Evolutionary conservation across 2,888 invertebrate genomes (phyloP), one percentile per base, ranked within the genome.

Genomic region (Trachelus troglodyta): DNA sequence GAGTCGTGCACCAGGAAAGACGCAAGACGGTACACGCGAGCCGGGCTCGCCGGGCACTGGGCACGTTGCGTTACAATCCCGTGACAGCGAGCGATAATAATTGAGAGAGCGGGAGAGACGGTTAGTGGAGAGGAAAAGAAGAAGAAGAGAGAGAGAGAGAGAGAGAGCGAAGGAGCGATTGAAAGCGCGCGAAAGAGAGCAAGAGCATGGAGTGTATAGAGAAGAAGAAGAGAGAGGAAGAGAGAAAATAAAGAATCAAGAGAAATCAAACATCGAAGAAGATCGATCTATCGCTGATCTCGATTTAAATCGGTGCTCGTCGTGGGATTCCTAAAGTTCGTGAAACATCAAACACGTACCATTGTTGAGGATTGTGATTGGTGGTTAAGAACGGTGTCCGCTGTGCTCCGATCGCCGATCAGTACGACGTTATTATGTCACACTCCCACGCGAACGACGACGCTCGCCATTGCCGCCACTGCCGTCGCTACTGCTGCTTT

Each of bases 391-490:
- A 71, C 71, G 68, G 78, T 76, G 78, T 76, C 69, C 23, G 74
- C 74, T 74, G 30, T 34, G 83, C 79, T 79, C 76, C 73, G 75
- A 81, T 78, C 78, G 79, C 76, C 79, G 81, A 79, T 84, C 79
- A 76, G 76, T 76, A 34, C 34, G 15, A 82, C 81, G 83, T 83
- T 89, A 87, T 90, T 90, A 90, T 90, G 90, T 90, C 90, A 90
- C 85, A 87, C 88, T 89, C 88, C 89, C 90, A 88, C 89, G 87
- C 90, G 88, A 88, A 86, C 87, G 87, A 87, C 87, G 87, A 85
- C 84, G 82, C 81, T 79, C 79, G 83, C 84, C 81, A 84, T 82
- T 85, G 79, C 81, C 80, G 84, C 85, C 77, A 35, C 68, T 76
- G 74, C 69, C 76, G 76, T 34, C 74, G 81, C 33, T 40, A 73